These are phyloP conservation scores for Augochlorella aurata DNA, from an alignment of 2,888 invertebrate species.

Conservation along the genomic window DNA sequence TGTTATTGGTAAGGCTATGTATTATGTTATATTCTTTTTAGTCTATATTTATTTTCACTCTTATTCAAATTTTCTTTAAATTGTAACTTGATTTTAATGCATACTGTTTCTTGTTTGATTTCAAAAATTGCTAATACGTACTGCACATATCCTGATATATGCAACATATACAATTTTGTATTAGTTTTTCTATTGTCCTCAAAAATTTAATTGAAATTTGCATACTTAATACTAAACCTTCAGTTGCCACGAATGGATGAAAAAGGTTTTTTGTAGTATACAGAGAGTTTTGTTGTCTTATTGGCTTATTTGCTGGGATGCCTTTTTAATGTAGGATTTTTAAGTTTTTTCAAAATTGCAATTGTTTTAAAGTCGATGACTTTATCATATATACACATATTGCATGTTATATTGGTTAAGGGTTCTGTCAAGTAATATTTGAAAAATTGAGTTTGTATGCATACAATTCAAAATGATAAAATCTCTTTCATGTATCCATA, in stretches of 20 bases:
- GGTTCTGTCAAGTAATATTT: conserved; percentile 45
- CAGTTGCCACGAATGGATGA: conserved; percentile 24
- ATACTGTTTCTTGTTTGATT: conserved; percentile 31
- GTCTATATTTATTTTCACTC: conserved; percentile 23
- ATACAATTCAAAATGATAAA: conserved; percentile 28
- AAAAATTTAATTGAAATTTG: neutral
- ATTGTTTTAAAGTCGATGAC: conserved; percentile 48
- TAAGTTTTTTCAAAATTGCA: conserved; percentile 44
- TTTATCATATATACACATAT: conserved; percentile 46
- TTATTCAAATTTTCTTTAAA: conserved; percentile 22
- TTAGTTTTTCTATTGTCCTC: neutral
- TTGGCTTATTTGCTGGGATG: conserved; percentile 60
- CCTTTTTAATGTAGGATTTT: conserved; percentile 52
- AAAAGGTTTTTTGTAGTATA: conserved; percentile 39
- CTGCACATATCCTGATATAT: conserved; percentile 17
- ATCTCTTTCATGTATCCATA: conserved; percentile 5
- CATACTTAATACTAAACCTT: conserved; percentile 4
- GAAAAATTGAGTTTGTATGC: conserved; percentile 32
- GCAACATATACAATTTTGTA: conserved; percentile 11
- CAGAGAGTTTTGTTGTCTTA: conserved; percentile 49
- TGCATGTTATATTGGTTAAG: conserved; percentile 66
- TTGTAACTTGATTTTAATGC: conserved; percentile 21
- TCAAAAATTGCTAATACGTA: conserved; percentile 25
- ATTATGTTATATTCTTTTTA: conserved; percentile 50
- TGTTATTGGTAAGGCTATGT: conserved; percentile 68